Evolutionary conservation across 2,797 vertebrate genomes (phyloP).

Genomic region (Mus minutoides): DNA sequence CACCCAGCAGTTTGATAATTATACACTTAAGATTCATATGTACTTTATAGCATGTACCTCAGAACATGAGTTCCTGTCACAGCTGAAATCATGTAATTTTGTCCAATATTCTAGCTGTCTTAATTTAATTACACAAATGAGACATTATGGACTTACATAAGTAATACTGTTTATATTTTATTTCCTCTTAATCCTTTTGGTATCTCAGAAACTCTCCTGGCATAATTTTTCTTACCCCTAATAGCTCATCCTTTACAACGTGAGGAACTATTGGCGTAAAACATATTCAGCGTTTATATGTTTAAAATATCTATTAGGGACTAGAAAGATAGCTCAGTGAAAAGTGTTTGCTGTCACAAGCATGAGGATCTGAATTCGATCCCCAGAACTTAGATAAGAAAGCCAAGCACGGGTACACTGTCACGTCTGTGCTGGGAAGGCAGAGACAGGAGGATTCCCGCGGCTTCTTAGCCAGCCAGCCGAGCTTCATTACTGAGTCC

Average conservation of each 20-base stretch:
- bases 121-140: neutral
- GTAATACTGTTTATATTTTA: neutral
- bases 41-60: neutral
- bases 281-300: neutral
- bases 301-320: neutral
- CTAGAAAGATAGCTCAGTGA: neutral
- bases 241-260: neutral
- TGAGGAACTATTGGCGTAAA: neutral
- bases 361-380: neutral
- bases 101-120: neutral
- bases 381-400: neutral
- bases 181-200: neutral
- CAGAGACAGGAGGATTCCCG: neutral
- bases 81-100: constrained; percentile 22
- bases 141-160: neutral
- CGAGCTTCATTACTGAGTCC: neutral
- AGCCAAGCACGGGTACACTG: neutral
- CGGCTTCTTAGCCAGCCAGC: neutral
- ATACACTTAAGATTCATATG: neutral
- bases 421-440: neutral
- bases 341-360: neutral
- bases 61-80: constrained; percentile 8
- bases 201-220: constrained; percentile 20
- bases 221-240: neutral
- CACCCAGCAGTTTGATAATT: neutral